phyloP scores from a whole-genome alignment of 1,140 invertebrate species.

The Microvelia longipes region DNA sequence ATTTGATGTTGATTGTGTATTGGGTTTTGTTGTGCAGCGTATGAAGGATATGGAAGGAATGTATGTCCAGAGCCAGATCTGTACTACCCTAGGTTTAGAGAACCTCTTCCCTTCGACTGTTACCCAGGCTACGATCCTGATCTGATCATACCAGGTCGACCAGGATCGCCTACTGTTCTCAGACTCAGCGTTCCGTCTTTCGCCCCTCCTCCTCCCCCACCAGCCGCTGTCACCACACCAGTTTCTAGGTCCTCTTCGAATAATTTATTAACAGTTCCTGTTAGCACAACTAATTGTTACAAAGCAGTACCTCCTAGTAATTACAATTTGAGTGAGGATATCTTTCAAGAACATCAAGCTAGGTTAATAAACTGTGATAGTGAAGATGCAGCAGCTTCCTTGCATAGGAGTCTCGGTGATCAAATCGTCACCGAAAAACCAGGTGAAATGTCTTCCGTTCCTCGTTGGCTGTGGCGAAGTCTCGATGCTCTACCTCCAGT shows the following conservation, averaged over 20 bases:
- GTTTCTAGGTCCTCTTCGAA: constrained; percentile 3
- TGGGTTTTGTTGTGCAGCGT: neutral
- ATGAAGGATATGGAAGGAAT: neutral
- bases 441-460: neutral
- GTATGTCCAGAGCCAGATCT: neutral
- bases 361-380: constrained; percentile 22
- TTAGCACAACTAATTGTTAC: constrained; percentile 17
- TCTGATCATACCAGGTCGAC: constrained; percentile 3
- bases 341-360: constrained; percentile 25
- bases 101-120: neutral
- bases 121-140: neutral
- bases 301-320: constrained; percentile 19
- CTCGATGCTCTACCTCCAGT: constrained; percentile 6
- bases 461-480: constrained; percentile 10
- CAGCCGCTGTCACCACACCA: constrained; percentile 3
- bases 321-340: constrained; percentile 20
- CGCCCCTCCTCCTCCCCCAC: constrained; percentile 5
- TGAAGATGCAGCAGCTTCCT: constrained; percentile 20
- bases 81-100: neutral
- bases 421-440: neutral
- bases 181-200: constrained; percentile 10
- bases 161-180: constrained; percentile 15
- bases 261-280: constrained; percentile 16
- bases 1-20: too few relatives aligned
- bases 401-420: constrained; percentile 4